Conservation (phyloP, 2,888 invertebrate genomes). For the Chalcosyrphus nemorum region DNA sequence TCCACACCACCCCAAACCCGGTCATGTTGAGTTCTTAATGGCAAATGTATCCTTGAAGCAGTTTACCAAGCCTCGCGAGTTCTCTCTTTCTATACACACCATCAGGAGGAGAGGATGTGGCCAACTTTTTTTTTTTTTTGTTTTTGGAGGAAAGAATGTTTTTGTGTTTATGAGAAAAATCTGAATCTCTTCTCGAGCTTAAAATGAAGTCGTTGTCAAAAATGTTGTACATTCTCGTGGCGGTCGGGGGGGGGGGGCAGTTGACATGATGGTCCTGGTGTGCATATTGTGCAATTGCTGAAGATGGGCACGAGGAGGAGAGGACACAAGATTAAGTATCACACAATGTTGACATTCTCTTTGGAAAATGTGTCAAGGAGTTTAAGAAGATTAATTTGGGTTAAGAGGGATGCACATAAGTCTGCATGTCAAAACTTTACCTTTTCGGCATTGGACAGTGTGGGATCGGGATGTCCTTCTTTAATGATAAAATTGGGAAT, state of each 20-base stretch:
- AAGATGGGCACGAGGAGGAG: background rate
- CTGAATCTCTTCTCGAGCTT: constrained; percentile 18
- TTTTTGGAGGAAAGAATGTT: background rate
- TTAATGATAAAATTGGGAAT: background rate
- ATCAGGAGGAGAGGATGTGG: constrained; percentile 16
- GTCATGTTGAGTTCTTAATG: constrained; percentile 54
- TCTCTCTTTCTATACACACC: too few relatives aligned
- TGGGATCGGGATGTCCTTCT: background rate
- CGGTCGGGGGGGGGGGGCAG: too few relatives aligned
- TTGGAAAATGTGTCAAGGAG: constrained; percentile 40
- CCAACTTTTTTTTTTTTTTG: too few relatives aligned
- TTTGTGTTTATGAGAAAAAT: background rate
- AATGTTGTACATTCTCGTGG: constrained; percentile 22
- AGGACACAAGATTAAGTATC: constrained; percentile 39
- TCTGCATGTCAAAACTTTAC: constrained; percentile 36
- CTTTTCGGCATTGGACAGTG: constrained; percentile 26
- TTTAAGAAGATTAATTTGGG: constrained; percentile 54
- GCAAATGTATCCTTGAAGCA: constrained; percentile 57
- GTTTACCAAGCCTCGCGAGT: constrained; percentile 23
- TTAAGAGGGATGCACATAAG: constrained; percentile 33
- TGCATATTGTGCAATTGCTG: background rate
- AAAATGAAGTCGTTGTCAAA: constrained; percentile 57
- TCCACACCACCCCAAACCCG: too few relatives aligned
- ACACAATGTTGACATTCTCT: constrained; percentile 53
- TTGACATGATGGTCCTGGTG: background rate